A percentile compares a stretch with the other conserved stretches of the same genome.
Conservation (phyloP, 2,888 invertebrate genomes). For the Ctenicera cuprea region DNA sequence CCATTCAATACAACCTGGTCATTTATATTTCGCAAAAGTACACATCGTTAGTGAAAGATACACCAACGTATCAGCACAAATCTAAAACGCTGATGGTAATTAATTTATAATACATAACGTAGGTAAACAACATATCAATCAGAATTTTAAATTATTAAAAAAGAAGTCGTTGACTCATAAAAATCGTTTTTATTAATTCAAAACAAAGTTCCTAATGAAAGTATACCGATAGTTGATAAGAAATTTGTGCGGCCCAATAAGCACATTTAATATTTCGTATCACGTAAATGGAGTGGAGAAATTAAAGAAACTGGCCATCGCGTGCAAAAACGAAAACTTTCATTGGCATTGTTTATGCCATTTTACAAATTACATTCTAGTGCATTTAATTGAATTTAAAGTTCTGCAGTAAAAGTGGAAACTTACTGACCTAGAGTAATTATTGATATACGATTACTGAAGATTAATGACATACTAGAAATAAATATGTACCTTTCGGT, state of each 20-base stretch:
- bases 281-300: slow-evolving; percentile 28
- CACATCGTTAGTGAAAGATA: no score
- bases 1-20: background rate
- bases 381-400: slow-evolving; percentile 4
- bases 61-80: no score
- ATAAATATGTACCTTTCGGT: background rate
- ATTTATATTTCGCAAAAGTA: no score
- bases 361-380: background rate
- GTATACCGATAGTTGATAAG: background rate
- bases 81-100: no score
- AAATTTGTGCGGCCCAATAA: slow-evolving; percentile 1
- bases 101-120: no score
- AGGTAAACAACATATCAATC: no score
- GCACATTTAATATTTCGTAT: slow-evolving; percentile 11
- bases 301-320: slow-evolving; percentile 14
- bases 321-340: background rate
- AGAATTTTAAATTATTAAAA: no score
- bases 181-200: background rate
- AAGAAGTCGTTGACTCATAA: no score
- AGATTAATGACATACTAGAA: slow-evolving; percentile 2
- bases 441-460: background rate
- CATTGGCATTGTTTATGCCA: background rate
- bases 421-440: background rate
- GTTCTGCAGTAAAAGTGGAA: slow-evolving; percentile 1
- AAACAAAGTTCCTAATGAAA: slow-evolving; percentile 4